Evolutionary conservation across 1,140 invertebrate genomes (phyloP).

Genomic region (Heliconius nattereri): DNA sequence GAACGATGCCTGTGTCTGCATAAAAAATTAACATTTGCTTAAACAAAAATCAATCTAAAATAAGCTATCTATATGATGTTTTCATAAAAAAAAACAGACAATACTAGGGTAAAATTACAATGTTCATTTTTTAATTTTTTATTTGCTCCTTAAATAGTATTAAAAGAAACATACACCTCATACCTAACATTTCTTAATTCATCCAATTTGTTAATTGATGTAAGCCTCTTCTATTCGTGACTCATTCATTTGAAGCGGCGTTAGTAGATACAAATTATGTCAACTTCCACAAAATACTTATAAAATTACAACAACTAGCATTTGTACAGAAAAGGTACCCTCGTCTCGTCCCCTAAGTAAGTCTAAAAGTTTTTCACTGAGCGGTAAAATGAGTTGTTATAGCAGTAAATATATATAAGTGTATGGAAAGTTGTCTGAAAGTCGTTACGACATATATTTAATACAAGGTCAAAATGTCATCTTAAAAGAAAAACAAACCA

Average conservation of each 20-base stretch:
- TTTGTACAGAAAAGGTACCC: not conserved
- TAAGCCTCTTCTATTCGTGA: not conserved
- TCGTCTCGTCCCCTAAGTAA: constrained; percentile 4
- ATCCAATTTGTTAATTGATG: not conserved
- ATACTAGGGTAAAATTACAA: too few relatives aligned
- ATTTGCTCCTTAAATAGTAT: not conserved
- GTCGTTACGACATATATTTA: not conserved
- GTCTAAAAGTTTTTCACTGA: not conserved
- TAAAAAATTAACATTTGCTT: not conserved
- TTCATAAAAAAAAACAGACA: too few relatives aligned
- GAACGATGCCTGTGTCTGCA: constrained; percentile 88
- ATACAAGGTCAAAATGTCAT: not conserved
- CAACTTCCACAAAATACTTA: not conserved
- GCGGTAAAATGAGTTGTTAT: not conserved
- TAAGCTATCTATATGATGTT: too few relatives aligned
- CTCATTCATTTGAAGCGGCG: not conserved
- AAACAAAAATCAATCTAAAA: too few relatives aligned
- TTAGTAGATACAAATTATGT: not conserved
- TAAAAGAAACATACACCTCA: not conserved
- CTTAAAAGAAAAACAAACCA: not conserved
- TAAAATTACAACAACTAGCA: not conserved
- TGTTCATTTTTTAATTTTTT: too few relatives aligned
- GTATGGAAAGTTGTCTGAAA: not conserved
- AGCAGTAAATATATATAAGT: not conserved
- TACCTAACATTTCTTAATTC: not conserved